Percentiles rank a stretch among this genome's conserved stretches.
phyloP scores from a whole-genome alignment of 2,113 vertebrate species.

The Pteronura brasiliensis region DNA sequence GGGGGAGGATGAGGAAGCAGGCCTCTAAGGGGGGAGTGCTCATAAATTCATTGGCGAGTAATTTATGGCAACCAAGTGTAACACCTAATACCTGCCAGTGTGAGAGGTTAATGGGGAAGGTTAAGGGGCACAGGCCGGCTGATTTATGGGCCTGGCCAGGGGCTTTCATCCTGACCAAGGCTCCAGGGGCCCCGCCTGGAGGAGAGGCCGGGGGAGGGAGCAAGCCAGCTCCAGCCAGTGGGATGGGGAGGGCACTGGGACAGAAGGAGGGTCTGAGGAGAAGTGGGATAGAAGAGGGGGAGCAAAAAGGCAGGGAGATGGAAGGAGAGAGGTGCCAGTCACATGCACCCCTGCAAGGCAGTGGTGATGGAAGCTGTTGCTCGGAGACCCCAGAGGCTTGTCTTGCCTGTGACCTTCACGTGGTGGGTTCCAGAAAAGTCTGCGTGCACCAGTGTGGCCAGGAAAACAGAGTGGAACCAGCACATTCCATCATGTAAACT shows the following conservation, averaged over 20 bases:
- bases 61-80: conserved; percentile 79
- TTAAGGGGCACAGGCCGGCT: conserved; percentile 82
- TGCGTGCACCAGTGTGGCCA: accelerated
- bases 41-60: conserved; percentile 82
- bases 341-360: accelerated
- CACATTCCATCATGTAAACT: accelerated
- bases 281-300: background rate
- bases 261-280: background rate
- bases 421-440: background rate
- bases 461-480: background rate
- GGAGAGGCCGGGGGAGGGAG: background rate
- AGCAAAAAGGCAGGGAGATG: background rate
- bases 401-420: background rate
- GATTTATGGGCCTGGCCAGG: conserved; percentile 80
- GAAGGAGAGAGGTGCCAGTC: accelerated
- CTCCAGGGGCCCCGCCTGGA: background rate
- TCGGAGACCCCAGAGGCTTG: accelerated
- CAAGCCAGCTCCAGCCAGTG: background rate
- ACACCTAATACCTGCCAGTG: conserved; percentile 83
- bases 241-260: background rate
- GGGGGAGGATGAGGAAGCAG: conserved; percentile 46
- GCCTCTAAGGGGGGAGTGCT: conserved; percentile 72
- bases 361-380: accelerated
- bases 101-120: conserved; percentile 86
- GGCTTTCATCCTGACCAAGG: conserved; percentile 81